A percentile compares a stretch with the other conserved stretches of the same genome.
Evolutionary conservation across 53 echinoderm and acorn worm genomes (phyloP).

Genomic region (Stichopus horrens): DNA sequence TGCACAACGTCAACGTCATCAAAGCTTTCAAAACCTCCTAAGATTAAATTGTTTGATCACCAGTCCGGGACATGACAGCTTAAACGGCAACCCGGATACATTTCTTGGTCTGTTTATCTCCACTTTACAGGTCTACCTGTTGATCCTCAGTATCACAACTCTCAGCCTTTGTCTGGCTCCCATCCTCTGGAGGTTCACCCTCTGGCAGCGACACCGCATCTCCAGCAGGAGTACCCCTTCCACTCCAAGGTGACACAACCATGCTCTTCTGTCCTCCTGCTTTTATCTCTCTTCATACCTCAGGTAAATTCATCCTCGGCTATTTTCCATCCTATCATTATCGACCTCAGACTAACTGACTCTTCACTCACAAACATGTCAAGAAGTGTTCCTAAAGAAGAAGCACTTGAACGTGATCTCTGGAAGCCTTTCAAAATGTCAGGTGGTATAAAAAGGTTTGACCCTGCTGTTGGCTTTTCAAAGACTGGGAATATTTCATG

Average conservation of each 20-base stretch:
- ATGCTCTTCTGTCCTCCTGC: background rate
- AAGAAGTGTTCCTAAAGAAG: too few relatives aligned
- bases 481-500: too few relatives aligned
- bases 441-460: too few relatives aligned
- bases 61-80: background rate
- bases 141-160: slow-evolving; percentile 92
- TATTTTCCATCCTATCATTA: too few relatives aligned
- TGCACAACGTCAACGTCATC: too few relatives aligned
- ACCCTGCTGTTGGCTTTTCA: too few relatives aligned
- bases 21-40: too few relatives aligned
- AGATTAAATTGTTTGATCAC: too few relatives aligned
- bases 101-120: background rate
- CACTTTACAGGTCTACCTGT: slow-evolving; percentile 76
- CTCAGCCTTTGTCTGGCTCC: slow-evolving; percentile 93
- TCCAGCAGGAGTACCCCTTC: background rate
- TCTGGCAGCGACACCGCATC: slow-evolving; percentile 72
- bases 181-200: slow-evolving; percentile 78
- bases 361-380: too few relatives aligned
- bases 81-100: background rate
- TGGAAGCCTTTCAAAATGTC: too few relatives aligned
- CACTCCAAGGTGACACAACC: slow-evolving; percentile 31
- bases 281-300: background rate
- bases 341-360: too few relatives aligned
- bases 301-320: background rate
- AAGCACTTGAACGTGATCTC: too few relatives aligned